Evolutionary conservation across 1,140 invertebrate genomes (phyloP).

Genomic region (Drosophila subpulchrella): DNA sequence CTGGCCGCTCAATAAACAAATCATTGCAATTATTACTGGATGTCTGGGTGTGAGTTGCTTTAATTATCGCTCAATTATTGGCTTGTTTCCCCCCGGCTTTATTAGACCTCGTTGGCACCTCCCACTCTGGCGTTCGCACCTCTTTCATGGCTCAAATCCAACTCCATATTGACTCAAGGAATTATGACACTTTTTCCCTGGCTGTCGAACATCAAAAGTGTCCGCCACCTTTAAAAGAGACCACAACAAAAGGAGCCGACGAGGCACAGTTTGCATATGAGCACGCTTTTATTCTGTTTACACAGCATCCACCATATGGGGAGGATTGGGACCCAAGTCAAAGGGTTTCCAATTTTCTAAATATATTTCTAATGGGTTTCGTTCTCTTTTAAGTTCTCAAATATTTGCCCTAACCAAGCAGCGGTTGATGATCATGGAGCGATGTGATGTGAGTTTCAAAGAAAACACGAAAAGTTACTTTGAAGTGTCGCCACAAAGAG

Average conservation of each 20-base stretch:
- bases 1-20: conserved; percentile 35
- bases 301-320: conserved; percentile 71
- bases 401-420: conserved; percentile 60
- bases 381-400: conserved; percentile 43
- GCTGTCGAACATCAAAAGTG: conserved; percentile 59
- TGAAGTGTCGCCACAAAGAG: conserved; percentile 44
- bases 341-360: conserved; percentile 66
- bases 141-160: conserved; percentile 59
- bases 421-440: conserved; percentile 18
- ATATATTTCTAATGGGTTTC: conserved; percentile 72
- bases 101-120: conserved; percentile 66
- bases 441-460: conserved; percentile 23
- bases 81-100: conserved; percentile 41
- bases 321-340: conserved; percentile 10
- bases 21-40: conserved; percentile 23
- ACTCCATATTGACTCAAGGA: conserved; percentile 61
- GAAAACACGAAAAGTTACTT: conserved; percentile 48
- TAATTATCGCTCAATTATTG: conserved; percentile 62
- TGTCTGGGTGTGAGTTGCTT: conserved; percentile 23
- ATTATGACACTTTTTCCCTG: conserved; percentile 69
- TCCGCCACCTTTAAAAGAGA: conserved; percentile 38
- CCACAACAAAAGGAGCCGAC: conserved; percentile 77
- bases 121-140: conserved; percentile 57
- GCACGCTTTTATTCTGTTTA: conserved; percentile 68
- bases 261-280: conserved; percentile 62